phyloP scores from a whole-genome alignment of 2,888 invertebrate genomes.

The Dasypolia templi region DNA sequence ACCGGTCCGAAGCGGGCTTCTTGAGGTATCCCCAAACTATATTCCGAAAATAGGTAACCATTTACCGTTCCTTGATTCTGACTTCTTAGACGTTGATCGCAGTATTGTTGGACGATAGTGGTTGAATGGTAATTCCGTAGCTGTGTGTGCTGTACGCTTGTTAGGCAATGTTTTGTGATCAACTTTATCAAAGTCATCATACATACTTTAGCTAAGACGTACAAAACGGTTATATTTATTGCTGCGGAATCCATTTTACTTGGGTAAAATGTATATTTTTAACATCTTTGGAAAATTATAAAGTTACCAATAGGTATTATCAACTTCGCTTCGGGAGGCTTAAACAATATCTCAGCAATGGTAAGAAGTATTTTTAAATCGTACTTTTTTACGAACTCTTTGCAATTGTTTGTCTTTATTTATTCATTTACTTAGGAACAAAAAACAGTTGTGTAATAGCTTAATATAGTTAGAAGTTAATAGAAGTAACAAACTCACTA shows the following conservation, averaged over 20 bases:
- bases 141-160: background rate
- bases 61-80: conserved; percentile 18
- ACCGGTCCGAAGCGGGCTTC: conserved; percentile 1
- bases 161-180: background rate
- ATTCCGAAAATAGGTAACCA: too few relatives aligned
- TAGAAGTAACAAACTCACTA: too few relatives aligned
- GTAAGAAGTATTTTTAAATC: conserved; percentile 6
- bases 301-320: background rate
- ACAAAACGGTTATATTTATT: background rate
- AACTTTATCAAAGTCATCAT: conserved; percentile 5
- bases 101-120: background rate
- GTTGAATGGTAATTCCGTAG: background rate
- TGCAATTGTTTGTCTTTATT: background rate
- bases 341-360: background rate
- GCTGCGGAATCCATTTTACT: background rate
- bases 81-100: background rate
- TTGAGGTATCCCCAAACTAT: conserved; percentile 12
- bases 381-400: background rate
- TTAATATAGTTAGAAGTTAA: too few relatives aligned
- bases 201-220: background rate
- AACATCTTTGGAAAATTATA: background rate
- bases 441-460: too few relatives aligned
- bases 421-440: too few relatives aligned
- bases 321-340: background rate
- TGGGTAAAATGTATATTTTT: background rate